Percentiles rank a stretch among this genome's conserved stretches.
These are phyloP conservation scores for Sebastiscus tertius DNA, from an alignment of 2,797 vertebrate species.

Conservation along the genomic window DNA sequence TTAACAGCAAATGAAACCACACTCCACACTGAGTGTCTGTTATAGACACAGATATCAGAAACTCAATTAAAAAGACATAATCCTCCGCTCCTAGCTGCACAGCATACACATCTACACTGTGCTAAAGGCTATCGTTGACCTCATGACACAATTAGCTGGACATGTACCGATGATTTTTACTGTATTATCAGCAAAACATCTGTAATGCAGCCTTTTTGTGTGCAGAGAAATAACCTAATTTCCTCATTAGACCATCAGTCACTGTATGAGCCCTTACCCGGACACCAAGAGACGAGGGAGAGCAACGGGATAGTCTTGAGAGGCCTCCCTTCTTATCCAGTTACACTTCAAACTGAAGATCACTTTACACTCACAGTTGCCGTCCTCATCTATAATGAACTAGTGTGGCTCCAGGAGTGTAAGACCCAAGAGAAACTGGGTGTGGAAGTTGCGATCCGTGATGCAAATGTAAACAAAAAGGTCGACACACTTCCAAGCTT, in stretches of 20 bases:
- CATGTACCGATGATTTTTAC: background rate
- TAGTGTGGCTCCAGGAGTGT: constrained; percentile 30
- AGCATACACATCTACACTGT: background rate
- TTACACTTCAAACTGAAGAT: constrained; percentile 69
- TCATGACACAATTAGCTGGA: background rate
- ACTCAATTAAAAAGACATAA: constrained; percentile 47
- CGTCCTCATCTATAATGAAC: constrained; percentile 76
- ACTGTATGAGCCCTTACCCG: constrained; percentile 16
- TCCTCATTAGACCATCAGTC: background rate
- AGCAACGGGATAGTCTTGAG: constrained; percentile 51
- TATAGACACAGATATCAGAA: constrained; percentile 23
- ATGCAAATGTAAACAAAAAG: constrained; percentile 4
- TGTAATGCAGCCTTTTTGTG: background rate
- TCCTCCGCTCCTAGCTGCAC: constrained; percentile 4
- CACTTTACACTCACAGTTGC: constrained; percentile 59
- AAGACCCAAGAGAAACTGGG: constrained; percentile 1
- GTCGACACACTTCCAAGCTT: background rate
- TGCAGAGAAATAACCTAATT: constrained; percentile 33
- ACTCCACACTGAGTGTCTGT: background rate
- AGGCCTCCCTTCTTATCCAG: constrained; percentile 63
- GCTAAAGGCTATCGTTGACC: constrained; percentile 19
- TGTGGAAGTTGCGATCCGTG: background rate
- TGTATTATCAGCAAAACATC: background rate
- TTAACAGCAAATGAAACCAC: background rate
- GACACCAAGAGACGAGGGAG: constrained; percentile 32